Percentiles rank a stretch among this genome's conserved stretches.
These are phyloP conservation scores for Vombatus ursinus DNA, from an alignment of 2,113 vertebrate species.

Conservation along the genomic window DNA sequence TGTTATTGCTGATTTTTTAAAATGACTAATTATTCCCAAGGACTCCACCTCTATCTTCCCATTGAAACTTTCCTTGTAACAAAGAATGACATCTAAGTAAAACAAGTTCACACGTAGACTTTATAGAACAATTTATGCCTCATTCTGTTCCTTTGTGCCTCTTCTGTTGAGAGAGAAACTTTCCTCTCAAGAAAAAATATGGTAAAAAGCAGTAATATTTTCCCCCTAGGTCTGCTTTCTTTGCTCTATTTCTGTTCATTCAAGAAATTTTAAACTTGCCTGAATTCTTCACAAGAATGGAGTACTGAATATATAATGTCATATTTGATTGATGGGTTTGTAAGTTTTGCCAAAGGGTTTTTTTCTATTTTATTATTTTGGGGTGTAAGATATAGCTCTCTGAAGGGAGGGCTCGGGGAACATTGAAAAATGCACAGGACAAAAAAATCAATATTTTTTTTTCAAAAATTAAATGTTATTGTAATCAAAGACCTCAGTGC, in stretches of 20 bases:
- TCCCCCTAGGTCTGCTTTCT: neutral
- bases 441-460: neutral
- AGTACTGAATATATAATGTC: neutral
- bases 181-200: neutral
- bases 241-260: neutral
- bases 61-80: neutral
- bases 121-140: neutral
- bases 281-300: neutral
- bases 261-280: neutral
- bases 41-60: neutral
- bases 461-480: neutral
- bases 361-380: neutral
- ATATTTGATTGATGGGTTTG: neutral
- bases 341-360: neutral
- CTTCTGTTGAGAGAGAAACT: neutral
- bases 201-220: too few relatives aligned
- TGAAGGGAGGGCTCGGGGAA: neutral
- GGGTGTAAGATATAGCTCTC: neutral
- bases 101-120: neutral
- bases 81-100: neutral
- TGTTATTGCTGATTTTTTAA: neutral
- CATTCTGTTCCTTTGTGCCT: neutral
- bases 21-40: neutral
- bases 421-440: neutral
- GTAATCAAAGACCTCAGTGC: neutral